Evolutionary conservation across 2,888 invertebrate genomes (phyloP), one percentile per base, ranked within the genome.

Genomic region (Cetonia aurata): DNA sequence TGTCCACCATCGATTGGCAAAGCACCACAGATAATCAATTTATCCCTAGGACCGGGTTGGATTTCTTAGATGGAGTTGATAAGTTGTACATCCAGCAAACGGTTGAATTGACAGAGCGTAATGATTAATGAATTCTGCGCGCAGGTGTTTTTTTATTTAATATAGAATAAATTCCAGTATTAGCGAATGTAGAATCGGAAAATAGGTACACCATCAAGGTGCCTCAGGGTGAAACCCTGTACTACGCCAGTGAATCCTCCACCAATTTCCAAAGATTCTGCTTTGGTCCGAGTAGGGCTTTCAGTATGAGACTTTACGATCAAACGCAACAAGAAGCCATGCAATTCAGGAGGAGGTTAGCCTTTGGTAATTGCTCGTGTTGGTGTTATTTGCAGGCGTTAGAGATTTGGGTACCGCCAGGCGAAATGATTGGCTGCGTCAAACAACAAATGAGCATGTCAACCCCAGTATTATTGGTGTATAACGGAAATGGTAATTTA

Each of bases 271-370:
- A 90, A 79, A 85, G 95, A 62, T 88, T 91, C 72, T 86, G 92
- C 59, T 93, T 93, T 81, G 94, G 95, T 3, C 88, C 90, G 0
- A 87, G 89, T 0, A 87, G 96, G 19, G 89, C 92, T 0, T 95
- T 95, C 83, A 87, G 88, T 73, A 91, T 97, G 88, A 92, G 91
- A 78, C 85, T 97, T 0, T 89, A 93, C 73, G 96, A 97, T 83
- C 92, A 90, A 81, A 90, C 91, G n/a, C 90, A 93, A 73, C 93
- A 93, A 79, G 94, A 94, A 82, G 93, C 95, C 0, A 88, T 96
- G 80, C 88, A 92, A 71, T 86, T 97, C 53, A 84, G 87, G 72
- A 87, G 95, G 74, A 88, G 92, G 53, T 85, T 94, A 0, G 91
- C 93, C 0, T 90, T 92, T 65, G 89, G 91, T 0, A 91, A 92